These are phyloP conservation scores for Lymantria monacha DNA, from an alignment of 2,888 invertebrate genomes.

Conservation along the genomic window DNA sequence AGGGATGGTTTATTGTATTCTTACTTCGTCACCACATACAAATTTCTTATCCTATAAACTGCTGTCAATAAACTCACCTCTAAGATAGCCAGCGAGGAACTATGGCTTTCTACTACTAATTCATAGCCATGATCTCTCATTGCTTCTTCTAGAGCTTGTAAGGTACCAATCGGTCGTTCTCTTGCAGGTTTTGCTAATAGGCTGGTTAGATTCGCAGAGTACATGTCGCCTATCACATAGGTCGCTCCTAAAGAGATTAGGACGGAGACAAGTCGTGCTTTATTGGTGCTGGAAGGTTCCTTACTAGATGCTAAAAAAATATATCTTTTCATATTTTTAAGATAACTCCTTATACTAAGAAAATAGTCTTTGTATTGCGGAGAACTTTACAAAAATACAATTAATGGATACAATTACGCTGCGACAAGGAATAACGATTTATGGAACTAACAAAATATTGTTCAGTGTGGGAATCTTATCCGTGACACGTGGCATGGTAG, in stretches of 20 bases:
- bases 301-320: conserved; percentile 73
- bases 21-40: too few relatives aligned
- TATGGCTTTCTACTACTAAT: conserved; percentile 87
- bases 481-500: too few relatives aligned
- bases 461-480: too few relatives aligned
- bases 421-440: too few relatives aligned
- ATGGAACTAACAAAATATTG: too few relatives aligned
- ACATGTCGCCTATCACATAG: conserved; percentile 90
- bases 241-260: conserved; percentile 88
- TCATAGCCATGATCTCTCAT: conserved; percentile 85
- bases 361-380: too few relatives aligned
- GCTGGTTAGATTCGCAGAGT: conserved; percentile 89
- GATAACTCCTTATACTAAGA: too few relatives aligned
- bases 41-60: too few relatives aligned
- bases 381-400: too few relatives aligned
- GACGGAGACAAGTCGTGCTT: conserved; percentile 86
- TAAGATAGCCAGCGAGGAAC: conserved; percentile 86
- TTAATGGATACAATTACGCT: too few relatives aligned
- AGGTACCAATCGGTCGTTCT: conserved; percentile 86
- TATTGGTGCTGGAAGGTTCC: conserved; percentile 84
- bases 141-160: conserved; percentile 84
- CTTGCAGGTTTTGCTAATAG: conserved; percentile 87
- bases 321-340: neutral
- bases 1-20: too few relatives aligned
- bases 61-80: conserved; percentile 69